Base-by-base conservation (phyloP, 2,113 vertebrate species). In the Sceloporus tristichus region DNA sequence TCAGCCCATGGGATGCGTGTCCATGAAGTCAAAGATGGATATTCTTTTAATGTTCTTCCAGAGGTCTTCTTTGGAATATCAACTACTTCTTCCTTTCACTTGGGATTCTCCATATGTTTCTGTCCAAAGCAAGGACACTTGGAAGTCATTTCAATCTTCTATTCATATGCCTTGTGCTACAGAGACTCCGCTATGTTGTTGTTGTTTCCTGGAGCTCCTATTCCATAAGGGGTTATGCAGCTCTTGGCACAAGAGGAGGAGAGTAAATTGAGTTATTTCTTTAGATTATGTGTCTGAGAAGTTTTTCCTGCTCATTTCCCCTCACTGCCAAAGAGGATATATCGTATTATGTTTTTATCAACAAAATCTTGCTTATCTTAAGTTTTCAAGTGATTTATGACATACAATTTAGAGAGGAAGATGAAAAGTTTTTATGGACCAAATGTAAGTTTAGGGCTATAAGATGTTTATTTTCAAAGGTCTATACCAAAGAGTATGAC, bases 21-120 rank as follows among this genome's bases (percentile, higher is more conserved):
- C 87, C 87, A 80, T 90, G 85, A 90, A 78, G 74, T 92, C 86
- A 82, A 94, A 92, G 90, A 86, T 82, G 93, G 90, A 66, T 34
- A 54, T 76, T 92, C 91, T 87, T 16, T 78, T 79, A 29, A 48
- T 5, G 34, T 84, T 75, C 54, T 84, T 92, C 81, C 87, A 90
- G 87, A 85, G 89, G 85, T 87, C 2, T 14, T 90, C 79, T 27
- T 27, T 91, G 76, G 93, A 94, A 96, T 95, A 95, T 27, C 92
- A 95, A 95, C 77, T 92, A 87, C 10, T 89, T 91, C 88, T 73
- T 78, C 82, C 87, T 95, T 94, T 78, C 86, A 90, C 77, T 94
- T 93, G 85, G 82, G 90, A 96, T 92, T 96, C 87, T 85, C 90
- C 90, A 84, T 91, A 94, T 93, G 90, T 84, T 94, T 91, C 92